phyloP scores from a whole-genome alignment of 2,888 invertebrate genomes.

The Hipparchia semele region DNA sequence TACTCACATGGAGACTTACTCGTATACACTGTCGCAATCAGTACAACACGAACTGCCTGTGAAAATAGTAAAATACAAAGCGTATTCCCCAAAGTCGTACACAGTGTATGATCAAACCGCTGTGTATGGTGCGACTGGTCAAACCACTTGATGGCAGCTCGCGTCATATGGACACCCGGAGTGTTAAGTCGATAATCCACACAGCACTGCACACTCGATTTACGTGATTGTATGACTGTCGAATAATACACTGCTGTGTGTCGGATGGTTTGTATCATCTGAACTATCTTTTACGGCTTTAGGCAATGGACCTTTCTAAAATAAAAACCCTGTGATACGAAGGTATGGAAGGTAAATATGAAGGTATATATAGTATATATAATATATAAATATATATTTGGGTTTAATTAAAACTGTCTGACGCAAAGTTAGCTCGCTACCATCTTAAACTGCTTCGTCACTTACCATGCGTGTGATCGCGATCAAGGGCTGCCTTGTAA shows the following conservation, averaged over 20 bases:
- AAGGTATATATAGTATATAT: too few species aligned
- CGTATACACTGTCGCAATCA: not conserved
- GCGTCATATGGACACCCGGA: not conserved
- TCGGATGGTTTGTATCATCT: not conserved
- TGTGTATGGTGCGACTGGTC: slow-evolving; percentile 11
- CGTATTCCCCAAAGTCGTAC: not conserved
- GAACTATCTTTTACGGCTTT: too few species aligned
- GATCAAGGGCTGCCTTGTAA: too few species aligned
- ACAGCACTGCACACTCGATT: slow-evolving; percentile 6
- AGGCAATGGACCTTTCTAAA: too few species aligned
- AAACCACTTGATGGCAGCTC: slow-evolving; percentile 11
- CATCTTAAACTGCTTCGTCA: too few species aligned
- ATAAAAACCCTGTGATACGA: too few species aligned
- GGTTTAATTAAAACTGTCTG: too few species aligned
- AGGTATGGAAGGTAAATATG: too few species aligned
- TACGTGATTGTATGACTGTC: slow-evolving; percentile 13
- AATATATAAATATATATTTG: too few species aligned
- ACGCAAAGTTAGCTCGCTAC: too few species aligned
- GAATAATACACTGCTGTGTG: not conserved
- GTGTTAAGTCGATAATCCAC: slow-evolving; percentile 6
- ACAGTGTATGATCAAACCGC: too few species aligned
- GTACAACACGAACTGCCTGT: not conserved
- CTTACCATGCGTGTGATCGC: too few species aligned
- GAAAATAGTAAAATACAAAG: not conserved
- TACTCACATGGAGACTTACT: not conserved